Conservation (phyloP, 2,888 invertebrate species). For the Noctua janthe region DNA sequence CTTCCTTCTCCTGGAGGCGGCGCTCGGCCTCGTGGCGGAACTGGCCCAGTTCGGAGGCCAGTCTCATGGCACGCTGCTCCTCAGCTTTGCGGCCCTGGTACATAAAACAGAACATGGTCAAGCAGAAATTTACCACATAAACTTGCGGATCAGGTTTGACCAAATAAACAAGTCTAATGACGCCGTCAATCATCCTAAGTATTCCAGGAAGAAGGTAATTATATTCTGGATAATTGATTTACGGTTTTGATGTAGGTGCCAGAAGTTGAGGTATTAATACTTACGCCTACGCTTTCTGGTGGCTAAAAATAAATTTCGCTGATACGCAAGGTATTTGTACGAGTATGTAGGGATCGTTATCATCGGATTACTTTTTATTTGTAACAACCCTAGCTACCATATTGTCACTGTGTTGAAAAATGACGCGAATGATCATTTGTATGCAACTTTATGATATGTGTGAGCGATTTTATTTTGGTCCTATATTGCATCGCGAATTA, state of each 20-base stretch:
- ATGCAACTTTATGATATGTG: conserved; percentile 1
- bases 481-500: conserved; percentile 19
- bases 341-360: background rate
- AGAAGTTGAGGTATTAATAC: conserved; percentile 17
- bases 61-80: conserved; percentile 98
- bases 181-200: conserved; percentile 5
- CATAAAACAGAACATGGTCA: conserved; percentile 39
- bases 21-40: conserved; percentile 99
- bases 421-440: conserved; percentile 24
- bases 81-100: conserved; percentile 98
- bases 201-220: conserved; percentile 42
- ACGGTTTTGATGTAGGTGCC: conserved; percentile 25
- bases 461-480: background rate
- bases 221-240: conserved; percentile 32
- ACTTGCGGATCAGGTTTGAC: background rate
- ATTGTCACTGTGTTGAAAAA: background rate
- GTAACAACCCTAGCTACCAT: background rate
- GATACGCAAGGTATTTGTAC: background rate
- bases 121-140: conserved; percentile 3
- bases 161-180: conserved; percentile 17
- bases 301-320: conserved; percentile 19
- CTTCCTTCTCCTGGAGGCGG: conserved; percentile 99
- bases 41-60: conserved; percentile 97
- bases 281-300: background rate
- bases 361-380: background rate